Base-by-base conservation (phyloP, 2,888 invertebrate species). In the Agrotis segetum region DNA sequence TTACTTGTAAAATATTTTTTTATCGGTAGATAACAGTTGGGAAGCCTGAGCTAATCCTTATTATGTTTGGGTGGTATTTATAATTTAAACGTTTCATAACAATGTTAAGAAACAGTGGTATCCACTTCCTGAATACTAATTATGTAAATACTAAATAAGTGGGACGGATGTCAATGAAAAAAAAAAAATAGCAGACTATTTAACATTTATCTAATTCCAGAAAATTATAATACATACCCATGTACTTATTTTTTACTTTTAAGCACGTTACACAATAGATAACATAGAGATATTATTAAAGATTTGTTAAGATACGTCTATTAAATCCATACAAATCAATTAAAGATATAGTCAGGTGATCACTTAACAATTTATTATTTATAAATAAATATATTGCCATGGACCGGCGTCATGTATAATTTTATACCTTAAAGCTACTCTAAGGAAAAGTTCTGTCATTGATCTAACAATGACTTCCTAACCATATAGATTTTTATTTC, bases 311-410 rank as follows among this genome's bases (percentile, higher is more conserved):
- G 3, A 67, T 75, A 68, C 7, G 3, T 47, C 4, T 52, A 40
- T 49, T 47, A 13, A 55, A 34, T 55, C 3, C 11, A 50, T 46
- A 13, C 19, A 19, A 21, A 47, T 24, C 59, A 59, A 67, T 49
- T 60, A 72, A 60, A 60, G 2, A 60, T 56, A 59, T 46, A 63
- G n/a, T 24, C 19, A 64, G 4, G 19, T 52, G 9, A 62, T 70
- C 64, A 74, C 49, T 79, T 65, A 62, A 65, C 49, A 60, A 50
- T 69, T 75, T 56, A 70, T 75, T 47, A 69, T 49, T 19, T 58
- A 34, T 47, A 46, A 65, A 70, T 80, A 75, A 65, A 70, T 80
- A 75, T 53, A 64, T 59, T 50, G 64, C 61, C 67, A 63, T 55
- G 40, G 44, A 63, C 44, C 61, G 55, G 52, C 64, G 29, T 60